These are phyloP conservation scores for Brachionus paranguensis DNA, from an alignment of 1,140 invertebrate genomes.

Conservation along the genomic window DNA sequence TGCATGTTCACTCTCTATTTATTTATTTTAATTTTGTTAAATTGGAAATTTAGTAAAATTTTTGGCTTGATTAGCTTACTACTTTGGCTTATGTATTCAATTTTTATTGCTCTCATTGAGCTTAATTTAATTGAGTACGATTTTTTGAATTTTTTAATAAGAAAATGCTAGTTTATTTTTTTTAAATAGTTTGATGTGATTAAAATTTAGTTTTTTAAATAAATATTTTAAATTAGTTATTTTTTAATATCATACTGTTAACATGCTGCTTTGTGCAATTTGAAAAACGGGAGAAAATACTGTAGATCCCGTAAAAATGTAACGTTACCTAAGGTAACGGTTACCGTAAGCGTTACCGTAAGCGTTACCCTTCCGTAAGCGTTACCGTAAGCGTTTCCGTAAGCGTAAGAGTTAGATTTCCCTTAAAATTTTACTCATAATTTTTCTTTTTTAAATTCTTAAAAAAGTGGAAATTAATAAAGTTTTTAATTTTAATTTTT, in stretches of 20 bases:
- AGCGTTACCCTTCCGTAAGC: too few species aligned
- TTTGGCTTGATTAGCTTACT: background rate
- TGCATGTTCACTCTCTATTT: background rate
- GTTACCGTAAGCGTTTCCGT: too few species aligned
- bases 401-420: too few species aligned
- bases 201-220: background rate
- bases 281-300: too few species aligned
- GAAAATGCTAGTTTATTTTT: background rate
- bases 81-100: background rate
- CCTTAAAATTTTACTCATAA: too few species aligned
- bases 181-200: background rate
- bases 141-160: conserved; percentile 6
- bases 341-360: too few species aligned
- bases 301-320: too few species aligned
- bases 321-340: too few species aligned
- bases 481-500: too few species aligned
- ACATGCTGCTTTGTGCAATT: too few species aligned
- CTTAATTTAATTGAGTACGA: background rate
- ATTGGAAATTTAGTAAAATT: background rate
- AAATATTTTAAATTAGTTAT: background rate
- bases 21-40: background rate
- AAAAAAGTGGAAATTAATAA: too few species aligned
- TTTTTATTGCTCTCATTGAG: background rate
- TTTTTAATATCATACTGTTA: background rate
- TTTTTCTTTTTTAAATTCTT: too few species aligned